These are phyloP conservation scores for Diadegma fenestrale DNA, from an alignment of 2,888 invertebrate genomes.

Conservation along the genomic window DNA sequence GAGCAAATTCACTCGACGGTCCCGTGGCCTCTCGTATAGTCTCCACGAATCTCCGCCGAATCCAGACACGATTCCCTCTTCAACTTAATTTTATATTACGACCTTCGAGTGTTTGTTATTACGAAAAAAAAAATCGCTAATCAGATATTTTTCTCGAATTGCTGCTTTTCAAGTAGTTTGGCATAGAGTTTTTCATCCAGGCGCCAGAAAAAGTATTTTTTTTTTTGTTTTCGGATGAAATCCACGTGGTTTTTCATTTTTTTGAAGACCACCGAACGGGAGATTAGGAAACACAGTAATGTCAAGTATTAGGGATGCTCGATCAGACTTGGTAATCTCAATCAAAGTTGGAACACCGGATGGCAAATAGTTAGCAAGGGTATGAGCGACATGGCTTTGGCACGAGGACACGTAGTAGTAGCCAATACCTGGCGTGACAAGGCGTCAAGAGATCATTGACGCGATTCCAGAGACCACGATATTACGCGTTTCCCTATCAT, in stretches of 20 bases:
- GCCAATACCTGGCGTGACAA: neutral
- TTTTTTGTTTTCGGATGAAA: neutral
- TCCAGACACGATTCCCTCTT: constrained; percentile 65
- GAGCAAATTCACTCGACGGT: constrained; percentile 59
- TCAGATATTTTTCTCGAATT: neutral
- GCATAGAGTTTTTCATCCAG: too few relatives aligned
- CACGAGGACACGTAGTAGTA: constrained; percentile 27
- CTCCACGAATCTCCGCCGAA: constrained; percentile 52
- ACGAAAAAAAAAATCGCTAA: neutral
- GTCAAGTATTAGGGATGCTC: constrained; percentile 15
- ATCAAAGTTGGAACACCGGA: constrained; percentile 46
- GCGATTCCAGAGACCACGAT: constrained; percentile 20
- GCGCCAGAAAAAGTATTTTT: neutral
- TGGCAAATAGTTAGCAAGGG: constrained; percentile 31
- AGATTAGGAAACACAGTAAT: neutral
- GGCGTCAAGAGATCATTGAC: constrained; percentile 27
- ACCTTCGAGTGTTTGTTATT: neutral
- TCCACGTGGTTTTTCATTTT: neutral
- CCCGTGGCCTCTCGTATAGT: constrained; percentile 18
- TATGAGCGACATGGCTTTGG: constrained; percentile 43
- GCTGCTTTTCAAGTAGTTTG: neutral
- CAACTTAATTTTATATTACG: constrained; percentile 5
- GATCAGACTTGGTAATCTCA: constrained; percentile 40
- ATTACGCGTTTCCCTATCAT: constrained; percentile 1
- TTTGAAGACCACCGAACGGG: neutral